These are phyloP conservation scores for Metacarcinus magister DNA, from an alignment of 2,888 invertebrate genomes.

Conservation along the genomic window DNA sequence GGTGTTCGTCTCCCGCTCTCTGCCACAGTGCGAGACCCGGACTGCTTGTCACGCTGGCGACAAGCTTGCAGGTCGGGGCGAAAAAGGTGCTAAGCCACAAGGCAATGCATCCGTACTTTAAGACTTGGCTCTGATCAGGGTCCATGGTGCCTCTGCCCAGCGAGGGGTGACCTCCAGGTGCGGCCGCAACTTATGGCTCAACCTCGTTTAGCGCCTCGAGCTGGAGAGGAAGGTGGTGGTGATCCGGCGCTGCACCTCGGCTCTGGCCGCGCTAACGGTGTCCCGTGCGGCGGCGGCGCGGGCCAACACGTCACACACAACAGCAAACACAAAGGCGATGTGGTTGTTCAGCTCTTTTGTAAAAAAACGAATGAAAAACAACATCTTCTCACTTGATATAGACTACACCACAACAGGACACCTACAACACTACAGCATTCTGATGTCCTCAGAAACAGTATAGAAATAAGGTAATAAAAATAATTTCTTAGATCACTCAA, in stretches of 20 bases:
- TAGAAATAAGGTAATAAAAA: constrained; percentile 82
- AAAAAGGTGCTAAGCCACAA: constrained; percentile 79
- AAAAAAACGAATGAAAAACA: constrained; percentile 79
- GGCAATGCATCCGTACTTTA: constrained; percentile 71
- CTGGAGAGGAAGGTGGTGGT: constrained; percentile 63
- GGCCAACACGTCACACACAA: constrained; percentile 64
- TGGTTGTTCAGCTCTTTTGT: constrained; percentile 75
- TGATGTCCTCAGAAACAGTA: constrained; percentile 80
- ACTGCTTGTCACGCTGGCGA: constrained; percentile 70
- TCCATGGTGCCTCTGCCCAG: constrained; percentile 78
- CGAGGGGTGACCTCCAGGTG: constrained; percentile 66
- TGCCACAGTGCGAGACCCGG: constrained; percentile 76
- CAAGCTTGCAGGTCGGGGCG: constrained; percentile 78
- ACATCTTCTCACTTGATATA: constrained; percentile 72
- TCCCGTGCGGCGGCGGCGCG: constrained; percentile 35
- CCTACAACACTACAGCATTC: constrained; percentile 75
- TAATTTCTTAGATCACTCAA: constrained; percentile 82
- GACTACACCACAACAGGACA: constrained; percentile 76
- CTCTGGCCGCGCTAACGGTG: constrained; percentile 9
- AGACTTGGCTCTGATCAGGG: constrained; percentile 63
- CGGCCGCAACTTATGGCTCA: constrained; percentile 64
- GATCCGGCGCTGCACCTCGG: background rate
- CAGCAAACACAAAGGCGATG: constrained; percentile 81
- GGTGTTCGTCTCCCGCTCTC: constrained; percentile 62
- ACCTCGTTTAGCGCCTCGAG: constrained; percentile 73